Percentiles rank a stretch among this genome's conserved stretches.
These are phyloP conservation scores for Percopsis transmontana DNA, from an alignment of 2,113 vertebrate species.

Conservation along the genomic window DNA sequence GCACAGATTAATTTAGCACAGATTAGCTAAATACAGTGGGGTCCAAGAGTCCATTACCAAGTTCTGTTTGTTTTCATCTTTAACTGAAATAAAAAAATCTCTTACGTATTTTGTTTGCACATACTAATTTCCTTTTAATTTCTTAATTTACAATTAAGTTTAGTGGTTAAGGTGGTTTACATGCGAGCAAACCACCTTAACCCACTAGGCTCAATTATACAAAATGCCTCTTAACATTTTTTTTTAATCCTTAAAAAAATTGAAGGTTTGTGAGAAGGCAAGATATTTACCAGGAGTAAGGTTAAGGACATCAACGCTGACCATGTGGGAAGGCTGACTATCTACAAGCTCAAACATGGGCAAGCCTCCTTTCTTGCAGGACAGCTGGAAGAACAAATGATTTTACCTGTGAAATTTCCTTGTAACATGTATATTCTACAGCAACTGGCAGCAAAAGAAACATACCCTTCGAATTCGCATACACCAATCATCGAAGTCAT, in stretches of 20 bases:
- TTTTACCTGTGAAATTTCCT: background rate
- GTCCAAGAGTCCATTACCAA: no score
- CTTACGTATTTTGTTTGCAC: no score
- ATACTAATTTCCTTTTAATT: no score
- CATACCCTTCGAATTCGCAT: constrained; percentile 90
- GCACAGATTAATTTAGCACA: no score
- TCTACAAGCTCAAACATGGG: constrained; percentile 98
- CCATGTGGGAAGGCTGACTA: constrained; percentile 90
- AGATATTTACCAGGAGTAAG: constrained; percentile 88
- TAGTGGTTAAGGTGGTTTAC: no score
- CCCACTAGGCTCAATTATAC: no score
- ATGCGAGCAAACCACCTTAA: no score
- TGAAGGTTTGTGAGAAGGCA: background rate
- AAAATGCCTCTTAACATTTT: background rate
- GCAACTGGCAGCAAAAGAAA: background rate
- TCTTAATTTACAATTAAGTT: no score
- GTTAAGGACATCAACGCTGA: constrained; percentile 88
- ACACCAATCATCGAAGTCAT: constrained; percentile 95
- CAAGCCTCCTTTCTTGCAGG: constrained; percentile 85
- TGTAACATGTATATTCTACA: background rate
- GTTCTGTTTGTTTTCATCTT: no score
- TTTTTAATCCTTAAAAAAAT: background rate
- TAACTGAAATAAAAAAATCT: no score
- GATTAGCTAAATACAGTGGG: no score
- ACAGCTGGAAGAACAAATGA: constrained; percentile 74